Percentiles rank a stretch among this genome's conserved stretches.
Conservation (phyloP, 2,113 vertebrate species). For the Chelonoidis abingdonii region DNA sequence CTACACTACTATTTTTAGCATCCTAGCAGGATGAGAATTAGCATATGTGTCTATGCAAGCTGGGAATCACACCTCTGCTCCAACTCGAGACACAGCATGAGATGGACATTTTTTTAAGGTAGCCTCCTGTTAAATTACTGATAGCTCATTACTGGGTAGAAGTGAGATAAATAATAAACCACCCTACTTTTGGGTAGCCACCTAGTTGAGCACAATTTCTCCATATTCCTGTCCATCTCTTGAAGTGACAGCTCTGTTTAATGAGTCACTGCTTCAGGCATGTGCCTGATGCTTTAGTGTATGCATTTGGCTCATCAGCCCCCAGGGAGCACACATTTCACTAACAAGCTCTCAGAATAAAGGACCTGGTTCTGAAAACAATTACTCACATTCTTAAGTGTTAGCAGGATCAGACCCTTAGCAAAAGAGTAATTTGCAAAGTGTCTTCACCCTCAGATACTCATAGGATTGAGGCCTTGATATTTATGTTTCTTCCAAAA, state of each 20-base stretch:
- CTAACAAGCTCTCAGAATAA: neutral
- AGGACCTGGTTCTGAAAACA: neutral
- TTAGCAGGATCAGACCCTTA: neutral
- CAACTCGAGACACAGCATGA: neutral
- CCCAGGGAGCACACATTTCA: neutral
- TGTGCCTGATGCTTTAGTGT: constrained; percentile 8
- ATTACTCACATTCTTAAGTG: neutral
- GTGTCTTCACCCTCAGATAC: constrained; percentile 40
- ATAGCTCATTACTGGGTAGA: neutral
- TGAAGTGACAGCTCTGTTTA: constrained; percentile 8
- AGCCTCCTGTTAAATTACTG: neutral
- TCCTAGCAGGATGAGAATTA: neutral
- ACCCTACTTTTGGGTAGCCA: neutral
- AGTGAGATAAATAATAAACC: neutral
- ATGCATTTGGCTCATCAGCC: constrained; percentile 2
- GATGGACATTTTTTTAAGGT: neutral
- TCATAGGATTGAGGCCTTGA: neutral
- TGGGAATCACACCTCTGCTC: neutral
- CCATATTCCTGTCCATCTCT: neutral
- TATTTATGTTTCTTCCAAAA: neutral
- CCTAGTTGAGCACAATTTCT: neutral
- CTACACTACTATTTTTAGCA: neutral
- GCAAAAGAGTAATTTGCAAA: neutral
- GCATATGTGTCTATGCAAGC: neutral
- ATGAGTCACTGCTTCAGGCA: neutral